A percentile compares a stretch with the other conserved stretches of the same genome.
phyloP scores from a whole-genome alignment of 1,140 invertebrate species.

The Drosophila navojoa region DNA sequence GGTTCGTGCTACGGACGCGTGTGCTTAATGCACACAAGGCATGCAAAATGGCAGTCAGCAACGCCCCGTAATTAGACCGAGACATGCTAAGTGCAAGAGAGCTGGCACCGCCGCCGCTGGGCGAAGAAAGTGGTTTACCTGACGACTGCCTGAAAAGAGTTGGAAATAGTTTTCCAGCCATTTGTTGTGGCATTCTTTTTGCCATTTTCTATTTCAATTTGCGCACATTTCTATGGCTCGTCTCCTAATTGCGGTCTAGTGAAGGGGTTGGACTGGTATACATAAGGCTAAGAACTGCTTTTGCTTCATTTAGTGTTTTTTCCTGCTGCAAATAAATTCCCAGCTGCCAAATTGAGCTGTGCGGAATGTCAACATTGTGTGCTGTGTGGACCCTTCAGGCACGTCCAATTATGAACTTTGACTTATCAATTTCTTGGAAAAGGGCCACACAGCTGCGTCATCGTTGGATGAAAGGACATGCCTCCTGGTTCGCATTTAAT shows the following conservation, averaged over 20 bases:
- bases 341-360: constrained; percentile 32
- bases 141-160: constrained; percentile 21
- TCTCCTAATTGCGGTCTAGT: constrained; percentile 37
- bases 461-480: constrained; percentile 39
- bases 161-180: constrained; percentile 29
- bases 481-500: constrained; percentile 62
- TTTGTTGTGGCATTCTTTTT: constrained; percentile 45
- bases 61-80: constrained; percentile 74
- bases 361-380: constrained; percentile 36
- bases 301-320: neutral
- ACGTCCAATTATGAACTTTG: constrained; percentile 73
- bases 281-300: too few species aligned
- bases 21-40: constrained; percentile 66
- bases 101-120: constrained; percentile 14
- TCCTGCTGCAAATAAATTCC: constrained; percentile 17
- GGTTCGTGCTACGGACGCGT: constrained; percentile 55
- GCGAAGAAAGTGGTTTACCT: constrained; percentile 34
- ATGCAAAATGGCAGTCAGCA: constrained; percentile 76
- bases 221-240: constrained; percentile 30
- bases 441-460: constrained; percentile 35
- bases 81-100: constrained; percentile 66
- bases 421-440: constrained; percentile 76
- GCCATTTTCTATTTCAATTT: constrained; percentile 69
- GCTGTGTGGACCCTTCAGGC: constrained; percentile 8
- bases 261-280: neutral